Conservation (phyloP, 2,888 invertebrate species). For the Dasysyrphus albostriatus region DNA sequence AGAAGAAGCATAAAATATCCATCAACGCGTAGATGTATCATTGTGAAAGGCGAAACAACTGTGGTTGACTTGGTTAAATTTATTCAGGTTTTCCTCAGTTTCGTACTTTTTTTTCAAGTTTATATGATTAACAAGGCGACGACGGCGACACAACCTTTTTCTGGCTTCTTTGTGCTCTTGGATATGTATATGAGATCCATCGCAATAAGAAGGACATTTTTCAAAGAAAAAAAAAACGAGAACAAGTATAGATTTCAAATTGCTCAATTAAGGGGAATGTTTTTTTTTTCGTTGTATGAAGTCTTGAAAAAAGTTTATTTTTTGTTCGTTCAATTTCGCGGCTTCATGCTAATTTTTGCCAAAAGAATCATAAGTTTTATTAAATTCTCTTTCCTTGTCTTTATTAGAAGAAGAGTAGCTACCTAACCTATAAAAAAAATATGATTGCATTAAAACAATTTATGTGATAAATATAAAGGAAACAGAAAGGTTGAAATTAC, state of each 20-base stretch:
- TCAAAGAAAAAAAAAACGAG: background rate
- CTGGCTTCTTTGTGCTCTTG: constrained; percentile 3
- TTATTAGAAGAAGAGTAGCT: background rate
- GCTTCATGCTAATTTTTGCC: constrained; percentile 34
- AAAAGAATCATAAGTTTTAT: constrained; percentile 44
- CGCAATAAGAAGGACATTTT: background rate
- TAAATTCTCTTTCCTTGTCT: constrained; percentile 17
- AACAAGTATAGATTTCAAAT: constrained; percentile 14
- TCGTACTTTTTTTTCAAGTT: constrained; percentile 43
- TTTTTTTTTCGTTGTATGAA: background rate
- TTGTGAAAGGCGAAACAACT: constrained; percentile 26
- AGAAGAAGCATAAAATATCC: constrained; percentile 17
- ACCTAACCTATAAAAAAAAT: constrained; percentile 14
- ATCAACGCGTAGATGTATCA: constrained; percentile 38
- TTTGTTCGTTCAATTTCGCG: background rate
- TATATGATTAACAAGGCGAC: constrained; percentile 51
- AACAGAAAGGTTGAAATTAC: background rate
- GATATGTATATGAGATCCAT: background rate
- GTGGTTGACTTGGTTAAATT: constrained; percentile 46
- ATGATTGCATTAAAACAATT: constrained; percentile 7
- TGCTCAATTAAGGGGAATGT: constrained; percentile 1
- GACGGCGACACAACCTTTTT: background rate
- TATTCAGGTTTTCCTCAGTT: constrained; percentile 54
- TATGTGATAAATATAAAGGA: constrained; percentile 3
- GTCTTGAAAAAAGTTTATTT: background rate